Percentiles rank a stretch among this genome's conserved stretches.
These are phyloP conservation scores for Drosophila kikkawai DNA, from an alignment of 1,140 invertebrate genomes.

Conservation along the genomic window DNA sequence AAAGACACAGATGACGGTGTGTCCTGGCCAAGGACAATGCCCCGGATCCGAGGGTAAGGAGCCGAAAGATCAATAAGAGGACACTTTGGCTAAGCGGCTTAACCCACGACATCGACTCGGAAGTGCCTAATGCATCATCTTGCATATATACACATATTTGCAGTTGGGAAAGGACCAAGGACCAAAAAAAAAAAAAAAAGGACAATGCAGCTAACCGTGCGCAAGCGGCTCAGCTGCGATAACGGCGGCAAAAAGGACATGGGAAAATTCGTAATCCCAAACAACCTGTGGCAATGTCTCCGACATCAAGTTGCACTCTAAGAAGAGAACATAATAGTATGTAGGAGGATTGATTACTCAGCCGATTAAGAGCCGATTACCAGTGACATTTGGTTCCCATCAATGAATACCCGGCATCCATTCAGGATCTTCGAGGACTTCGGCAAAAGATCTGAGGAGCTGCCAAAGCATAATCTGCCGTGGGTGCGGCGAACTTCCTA, in stretches of 20 bases:
- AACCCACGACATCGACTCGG: constrained; percentile 65
- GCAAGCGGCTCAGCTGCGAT: constrained; percentile 74
- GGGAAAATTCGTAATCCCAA: constrained; percentile 56
- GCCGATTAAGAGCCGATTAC: constrained; percentile 76
- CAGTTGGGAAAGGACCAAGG: neutral
- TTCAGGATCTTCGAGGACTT: neutral
- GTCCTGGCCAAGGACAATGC: constrained; percentile 50
- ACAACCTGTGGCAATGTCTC: constrained; percentile 75
- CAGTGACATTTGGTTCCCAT: constrained; percentile 66
- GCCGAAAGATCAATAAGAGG: constrained; percentile 53
- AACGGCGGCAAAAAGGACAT: constrained; percentile 81
- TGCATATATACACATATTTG: constrained; percentile 40
- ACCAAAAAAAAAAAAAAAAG: constrained; percentile 43
- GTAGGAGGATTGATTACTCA: constrained; percentile 78
- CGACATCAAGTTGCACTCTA: constrained; percentile 41
- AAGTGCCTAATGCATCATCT: constrained; percentile 82
- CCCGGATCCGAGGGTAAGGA: neutral
- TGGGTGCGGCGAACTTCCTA: neutral
- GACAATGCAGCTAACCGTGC: constrained; percentile 82
- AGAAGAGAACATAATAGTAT: neutral
- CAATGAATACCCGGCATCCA: constrained; percentile 45
- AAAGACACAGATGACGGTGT: constrained; percentile 8
- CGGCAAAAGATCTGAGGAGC: constrained; percentile 46
- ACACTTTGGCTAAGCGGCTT: constrained; percentile 78
- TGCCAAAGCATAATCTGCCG: neutral